Evolutionary conservation across 2,797 vertebrate species (phyloP), one percentile per base, ranked within the genome.

Genomic region (Phoeniculus purpureus): DNA sequence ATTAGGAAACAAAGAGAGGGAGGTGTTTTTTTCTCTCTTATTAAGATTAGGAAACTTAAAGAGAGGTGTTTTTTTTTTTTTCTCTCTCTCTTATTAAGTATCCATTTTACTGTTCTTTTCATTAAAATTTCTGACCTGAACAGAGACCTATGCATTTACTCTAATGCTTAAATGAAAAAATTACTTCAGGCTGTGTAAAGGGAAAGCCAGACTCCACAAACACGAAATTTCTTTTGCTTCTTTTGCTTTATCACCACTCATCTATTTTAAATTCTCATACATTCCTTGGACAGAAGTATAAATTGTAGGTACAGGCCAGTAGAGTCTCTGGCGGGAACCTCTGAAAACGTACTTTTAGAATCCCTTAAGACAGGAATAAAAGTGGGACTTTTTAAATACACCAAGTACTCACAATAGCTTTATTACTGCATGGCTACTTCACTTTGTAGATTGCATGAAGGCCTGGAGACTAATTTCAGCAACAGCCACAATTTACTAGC

Each of bases 401-500:
- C 87, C 95, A 96, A 97, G 88, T 96, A 82, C 95, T 95, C 95
- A 95, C 95, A 96, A 97, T 97, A 95, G 94, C 95, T 97, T 97
- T 97, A 97, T 97, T 96, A 94, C 93, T 50, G 4, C 90, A 74
- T 81, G 92, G 89, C 89, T 96, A 82, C 97, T 96, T 96, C 95
- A 96, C 95, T 95, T 92, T 85, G 89, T 95, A 97, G 96, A 96
- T 97, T 97, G 97, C 94, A 91, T 0, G 37, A 97, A 97, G 87
- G 94, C 91, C 96, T 96, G 82, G 97, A 97, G 97, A 98, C 97
- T 98, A 97, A 98, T 98, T 98, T 97, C 96, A 88, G 96, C 96
- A 98, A 97, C 95, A 97, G 93, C 94, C 94, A 97, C 97, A 97
- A 98, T 98, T 98, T 98, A 97, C 97, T 96, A 96, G 96, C 96